Evolutionary conservation across 2,113 vertebrate species (phyloP).

Genomic region (Electrona antarctica): DNA sequence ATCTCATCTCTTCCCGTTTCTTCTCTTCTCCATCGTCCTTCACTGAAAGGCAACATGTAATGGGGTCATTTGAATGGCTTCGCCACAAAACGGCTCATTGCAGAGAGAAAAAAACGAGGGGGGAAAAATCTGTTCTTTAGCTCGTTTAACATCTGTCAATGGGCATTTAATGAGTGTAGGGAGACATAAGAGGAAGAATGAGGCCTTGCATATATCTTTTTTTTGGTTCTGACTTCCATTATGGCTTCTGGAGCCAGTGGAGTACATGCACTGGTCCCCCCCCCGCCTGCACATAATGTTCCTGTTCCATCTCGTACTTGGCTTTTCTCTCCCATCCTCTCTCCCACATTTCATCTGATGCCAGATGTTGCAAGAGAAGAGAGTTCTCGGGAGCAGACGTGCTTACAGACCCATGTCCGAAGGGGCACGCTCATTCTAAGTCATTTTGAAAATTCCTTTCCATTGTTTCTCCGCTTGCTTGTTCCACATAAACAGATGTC

Average conservation of each 20-base stretch:
- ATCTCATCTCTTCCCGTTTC: neutral
- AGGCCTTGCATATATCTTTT: conserved; percentile 26
- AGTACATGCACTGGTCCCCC: conserved; percentile 25
- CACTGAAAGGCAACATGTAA: conserved; percentile 65
- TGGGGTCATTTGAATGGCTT: conserved; percentile 60
- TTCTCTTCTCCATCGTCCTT: conserved; percentile 41
- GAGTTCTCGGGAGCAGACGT: conserved; percentile 28
- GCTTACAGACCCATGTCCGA: conserved; percentile 22
- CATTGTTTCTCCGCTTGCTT: conserved; percentile 23
- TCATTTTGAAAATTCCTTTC: conserved; percentile 22
- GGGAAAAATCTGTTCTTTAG: conserved; percentile 26
- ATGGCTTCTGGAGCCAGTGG: conserved; percentile 14
- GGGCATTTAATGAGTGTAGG: conserved; percentile 44
- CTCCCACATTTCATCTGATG: conserved; percentile 36
- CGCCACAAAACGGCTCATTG: conserved; percentile 55
- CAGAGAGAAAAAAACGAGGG: conserved; percentile 1
- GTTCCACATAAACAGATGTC: conserved; percentile 47
- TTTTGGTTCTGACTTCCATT: conserved; percentile 33
- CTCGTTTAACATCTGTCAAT: conserved; percentile 61
- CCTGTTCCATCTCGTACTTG: neutral
- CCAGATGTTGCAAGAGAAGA: conserved; percentile 39
- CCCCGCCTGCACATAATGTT: too few species aligned
- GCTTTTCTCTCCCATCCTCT: conserved; percentile 1
- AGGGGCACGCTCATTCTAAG: conserved; percentile 33
- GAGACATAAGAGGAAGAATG: conserved; percentile 34